Percentiles rank a stretch among this genome's conserved stretches.
phyloP scores from a whole-genome alignment of 2,113 vertebrate genomes.

The Amphiprion ocellaris region DNA sequence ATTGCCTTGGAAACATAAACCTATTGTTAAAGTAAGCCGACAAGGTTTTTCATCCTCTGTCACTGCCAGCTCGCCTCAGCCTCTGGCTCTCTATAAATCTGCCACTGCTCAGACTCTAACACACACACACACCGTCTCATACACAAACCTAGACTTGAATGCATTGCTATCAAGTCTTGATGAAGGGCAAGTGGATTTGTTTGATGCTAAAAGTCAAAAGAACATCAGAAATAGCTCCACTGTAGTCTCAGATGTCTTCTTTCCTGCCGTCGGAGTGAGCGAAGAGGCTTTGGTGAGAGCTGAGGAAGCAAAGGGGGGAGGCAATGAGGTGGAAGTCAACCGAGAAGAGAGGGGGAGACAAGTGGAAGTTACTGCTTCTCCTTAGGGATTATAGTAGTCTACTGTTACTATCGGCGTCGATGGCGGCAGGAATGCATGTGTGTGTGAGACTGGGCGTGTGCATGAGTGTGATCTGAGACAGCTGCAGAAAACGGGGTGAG shows the following conservation, averaged over 20 bases:
- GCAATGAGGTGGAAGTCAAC: not conserved
- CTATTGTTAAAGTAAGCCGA: not conserved
- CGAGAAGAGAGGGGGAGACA: not conserved
- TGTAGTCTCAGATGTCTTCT: constrained; percentile 11
- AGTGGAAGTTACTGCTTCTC: constrained; percentile 22
- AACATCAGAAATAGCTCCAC: constrained; percentile 48
- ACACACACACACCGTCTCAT: not conserved
- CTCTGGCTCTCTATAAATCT: constrained; percentile 14
- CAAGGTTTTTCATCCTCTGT: constrained; percentile 10
- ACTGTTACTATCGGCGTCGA: constrained; percentile 28
- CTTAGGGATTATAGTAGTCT: not conserved
- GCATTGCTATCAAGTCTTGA: constrained; percentile 8
- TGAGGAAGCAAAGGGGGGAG: not conserved
- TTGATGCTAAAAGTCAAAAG: constrained; percentile 55
- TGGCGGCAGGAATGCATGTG: constrained; percentile 24
- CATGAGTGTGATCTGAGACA: constrained; percentile 44
- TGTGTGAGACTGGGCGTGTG: constrained; percentile 2
- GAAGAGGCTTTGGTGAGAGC: constrained; percentile 41
- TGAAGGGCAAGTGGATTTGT: constrained; percentile 51
- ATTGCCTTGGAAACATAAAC: not conserved
- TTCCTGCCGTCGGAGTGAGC: not conserved
- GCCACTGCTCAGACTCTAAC: not conserved
- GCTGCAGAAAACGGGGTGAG: constrained; percentile 35
- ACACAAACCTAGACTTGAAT: not conserved
- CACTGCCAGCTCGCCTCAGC: constrained; percentile 1